These are phyloP conservation scores for Andrena cerasifolii DNA, from an alignment of 1,140 invertebrate genomes.

Conservation along the genomic window DNA sequence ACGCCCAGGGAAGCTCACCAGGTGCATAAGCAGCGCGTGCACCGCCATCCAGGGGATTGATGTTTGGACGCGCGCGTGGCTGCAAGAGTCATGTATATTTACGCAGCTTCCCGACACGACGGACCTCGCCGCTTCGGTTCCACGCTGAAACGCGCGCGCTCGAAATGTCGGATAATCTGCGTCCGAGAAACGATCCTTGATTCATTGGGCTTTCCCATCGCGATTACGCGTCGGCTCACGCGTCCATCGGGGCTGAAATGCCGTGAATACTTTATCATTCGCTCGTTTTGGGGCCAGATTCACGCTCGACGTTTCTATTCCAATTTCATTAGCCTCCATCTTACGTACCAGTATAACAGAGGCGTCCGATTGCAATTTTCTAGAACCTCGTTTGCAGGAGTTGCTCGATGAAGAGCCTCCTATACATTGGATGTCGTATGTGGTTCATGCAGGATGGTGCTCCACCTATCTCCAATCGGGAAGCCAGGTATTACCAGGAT, in stretches of 20 bases:
- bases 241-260: conserved; percentile 17
- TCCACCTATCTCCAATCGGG: background rate
- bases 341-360: too few species aligned
- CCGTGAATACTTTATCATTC: conserved; percentile 11
- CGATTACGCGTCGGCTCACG: conserved; percentile 24
- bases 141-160: conserved; percentile 13
- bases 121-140: conserved; percentile 25
- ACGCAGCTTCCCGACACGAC: conserved; percentile 33
- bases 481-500: conserved; percentile 3
- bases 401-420: background rate
- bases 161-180: conserved; percentile 28
- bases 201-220: conserved; percentile 39
- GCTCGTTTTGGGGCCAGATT: background rate
- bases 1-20: conserved; percentile 30
- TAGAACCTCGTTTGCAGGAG: too few species aligned
- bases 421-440: background rate
- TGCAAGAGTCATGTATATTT: conserved; percentile 57
- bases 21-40: conserved; percentile 40
- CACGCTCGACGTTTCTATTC: too few species aligned
- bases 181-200: conserved; percentile 42
- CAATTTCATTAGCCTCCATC: too few species aligned
- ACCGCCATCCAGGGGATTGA: conserved; percentile 41
- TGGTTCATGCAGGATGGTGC: background rate
- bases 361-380: too few species aligned
- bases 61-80: conserved; percentile 42